Evolutionary conservation across 2,888 invertebrate species (phyloP), one percentile per base, ranked within the genome.

Genomic region (Drosophila parthenogenetica): DNA sequence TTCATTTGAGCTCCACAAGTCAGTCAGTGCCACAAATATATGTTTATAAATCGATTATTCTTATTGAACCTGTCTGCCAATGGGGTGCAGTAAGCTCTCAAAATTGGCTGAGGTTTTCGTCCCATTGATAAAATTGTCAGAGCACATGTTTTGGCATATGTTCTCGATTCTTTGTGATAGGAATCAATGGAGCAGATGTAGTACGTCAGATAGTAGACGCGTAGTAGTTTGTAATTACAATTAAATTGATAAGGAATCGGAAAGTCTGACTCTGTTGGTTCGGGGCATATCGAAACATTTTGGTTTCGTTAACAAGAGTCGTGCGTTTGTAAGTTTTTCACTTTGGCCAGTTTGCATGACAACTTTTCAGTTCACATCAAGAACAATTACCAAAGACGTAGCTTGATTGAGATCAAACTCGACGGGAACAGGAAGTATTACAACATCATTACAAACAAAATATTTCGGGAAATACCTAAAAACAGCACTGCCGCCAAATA

Each of bases 181-280:
- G 40, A 50, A 79, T 73, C 67, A 42, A 35, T 51, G 54, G 5
- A 35, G 4, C 29, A 35, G 61, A 55, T 54, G 42, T 46, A 51
- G 45, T 59, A 51, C 39, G n/a, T n/a, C 22, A n/a, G 54, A 45
- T 57, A 51, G 39, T 17, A 32, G 16, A 25, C 35, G 22, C 42
- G 37, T 37, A 60, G 25, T 50, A 64, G 51, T 59, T 70, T 43
- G 53, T 58, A 67, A 67, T 69, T 54, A 65, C 69, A 69, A 81
- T 81, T 74, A 78, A 63, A 53, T 57, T 61, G 81, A 81, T 75
- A 79, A 74, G 62, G 60, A 57, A 46, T 54, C 16, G n/a, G 16
- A 22, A 14, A 17, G 14, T 14, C 22, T 39, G 22, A 19, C 5
- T 29, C 17, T 14, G 25, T 19, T 16, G 35, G 13, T 16, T 17